A percentile compares a stretch with the other conserved stretches of the same genome.
Conservation (phyloP, 2,888 invertebrate species). For the Stomorhina lunata region DNA sequence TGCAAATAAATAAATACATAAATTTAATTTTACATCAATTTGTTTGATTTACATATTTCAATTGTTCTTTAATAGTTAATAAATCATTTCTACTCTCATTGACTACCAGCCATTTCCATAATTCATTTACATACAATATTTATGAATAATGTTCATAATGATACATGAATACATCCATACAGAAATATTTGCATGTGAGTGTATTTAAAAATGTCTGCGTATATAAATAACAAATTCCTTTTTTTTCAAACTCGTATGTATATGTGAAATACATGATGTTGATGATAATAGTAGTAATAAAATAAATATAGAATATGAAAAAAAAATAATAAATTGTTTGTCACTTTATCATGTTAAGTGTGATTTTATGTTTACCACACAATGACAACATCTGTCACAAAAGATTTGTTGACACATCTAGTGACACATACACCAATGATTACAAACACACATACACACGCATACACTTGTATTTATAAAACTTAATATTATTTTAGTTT, state of each 20-base stretch:
- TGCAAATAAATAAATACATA: neutral
- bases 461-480: neutral
- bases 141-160: neutral
- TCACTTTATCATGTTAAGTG: slow-evolving; percentile 62
- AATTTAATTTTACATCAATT: slow-evolving; percentile 45
- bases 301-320: slow-evolving; percentile 3
- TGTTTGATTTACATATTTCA: slow-evolving; percentile 44
- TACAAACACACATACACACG: neutral
- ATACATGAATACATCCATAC: neutral
- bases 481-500: slow-evolving; percentile 1
- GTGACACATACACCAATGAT: neutral
- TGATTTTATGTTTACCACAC: slow-evolving; percentile 64
- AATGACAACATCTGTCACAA: slow-evolving; percentile 65
- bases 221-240: no score
- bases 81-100: slow-evolving; percentile 54
- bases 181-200: neutral
- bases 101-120: slow-evolving; percentile 35
- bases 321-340: slow-evolving; percentile 57
- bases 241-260: slow-evolving; percentile 39
- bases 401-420: slow-evolving; percentile 63
- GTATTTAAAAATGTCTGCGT: neutral
- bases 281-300: slow-evolving; percentile 38
- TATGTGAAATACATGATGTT: slow-evolving; percentile 28
- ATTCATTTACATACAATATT: neutral
- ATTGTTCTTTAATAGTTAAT: slow-evolving; percentile 54